These are phyloP conservation scores for Chelonoidis abingdonii DNA, from an alignment of 2,113 vertebrate species.

Conservation along the genomic window DNA sequence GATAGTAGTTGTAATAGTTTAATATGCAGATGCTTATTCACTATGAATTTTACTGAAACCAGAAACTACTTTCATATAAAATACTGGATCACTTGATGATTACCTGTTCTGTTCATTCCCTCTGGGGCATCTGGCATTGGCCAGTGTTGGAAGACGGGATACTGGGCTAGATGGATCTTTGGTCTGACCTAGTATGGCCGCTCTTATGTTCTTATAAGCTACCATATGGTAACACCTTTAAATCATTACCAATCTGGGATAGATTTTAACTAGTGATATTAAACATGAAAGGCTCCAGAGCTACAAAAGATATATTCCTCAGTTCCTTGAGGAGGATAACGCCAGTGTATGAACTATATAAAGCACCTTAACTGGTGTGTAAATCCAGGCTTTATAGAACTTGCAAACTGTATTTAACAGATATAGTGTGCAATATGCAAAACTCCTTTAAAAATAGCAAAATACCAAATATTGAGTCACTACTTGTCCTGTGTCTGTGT, in stretches of 20 bases:
- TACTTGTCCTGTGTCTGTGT: not conserved
- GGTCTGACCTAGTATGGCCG: too few relatives aligned
- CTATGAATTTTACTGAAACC: not conserved
- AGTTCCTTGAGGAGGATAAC: not conserved
- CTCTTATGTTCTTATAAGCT: not conserved
- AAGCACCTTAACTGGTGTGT: not conserved
- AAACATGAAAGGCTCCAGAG: not conserved
- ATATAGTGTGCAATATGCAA: not conserved
- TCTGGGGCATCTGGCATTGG: too few relatives aligned
- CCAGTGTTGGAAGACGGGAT: too few relatives aligned
- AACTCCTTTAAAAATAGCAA: constrained; percentile 3
- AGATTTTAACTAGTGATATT: not conserved
- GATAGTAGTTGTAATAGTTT: not conserved
- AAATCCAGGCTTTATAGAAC: not conserved
- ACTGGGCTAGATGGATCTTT: too few relatives aligned
- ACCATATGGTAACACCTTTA: not conserved
- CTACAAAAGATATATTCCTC: not conserved
- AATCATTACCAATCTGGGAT: not conserved
- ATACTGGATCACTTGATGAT: not conserved
- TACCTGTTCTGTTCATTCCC: too few relatives aligned
- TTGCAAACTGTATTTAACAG: not conserved
- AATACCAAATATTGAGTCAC: not conserved
- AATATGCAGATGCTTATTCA: not conserved
- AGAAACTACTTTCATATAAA: not conserved
- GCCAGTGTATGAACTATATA: not conserved